These are phyloP conservation scores for Gallinago jamesoni DNA, from an alignment of 2,113 vertebrate species.

Conservation along the genomic window DNA sequence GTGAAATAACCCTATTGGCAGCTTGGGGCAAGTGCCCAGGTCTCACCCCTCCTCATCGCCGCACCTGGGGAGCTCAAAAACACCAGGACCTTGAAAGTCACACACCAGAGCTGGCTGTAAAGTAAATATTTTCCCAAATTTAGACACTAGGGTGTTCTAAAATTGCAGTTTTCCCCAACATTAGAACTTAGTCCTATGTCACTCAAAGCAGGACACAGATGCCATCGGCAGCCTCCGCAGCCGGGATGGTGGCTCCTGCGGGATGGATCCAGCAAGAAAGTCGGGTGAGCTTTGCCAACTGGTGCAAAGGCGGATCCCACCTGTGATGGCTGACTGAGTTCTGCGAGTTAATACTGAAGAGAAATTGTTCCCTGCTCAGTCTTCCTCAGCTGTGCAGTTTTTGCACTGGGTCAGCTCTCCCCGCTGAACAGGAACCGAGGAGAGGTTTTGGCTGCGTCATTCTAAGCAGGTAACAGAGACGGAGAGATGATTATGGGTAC, in stretches of 20 bases:
- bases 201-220: too few species aligned
- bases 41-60: too few species aligned
- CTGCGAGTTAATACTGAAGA: background rate
- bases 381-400: background rate
- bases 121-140: too few species aligned
- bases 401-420: background rate
- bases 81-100: too few species aligned
- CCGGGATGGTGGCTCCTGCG: fast-evolving
- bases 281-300: fast-evolving
- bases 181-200: too few species aligned
- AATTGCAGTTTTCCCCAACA: too few species aligned
- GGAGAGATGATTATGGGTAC: background rate
- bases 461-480: background rate
- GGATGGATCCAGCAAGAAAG: background rate
- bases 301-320: background rate
- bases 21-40: too few species aligned
- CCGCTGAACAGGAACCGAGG: background rate
- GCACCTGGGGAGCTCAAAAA: too few species aligned
- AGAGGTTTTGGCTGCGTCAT: background rate
- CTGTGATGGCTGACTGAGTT: background rate
- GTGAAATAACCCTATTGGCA: background rate
- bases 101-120: too few species aligned
- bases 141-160: too few species aligned
- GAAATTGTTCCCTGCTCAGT: background rate
- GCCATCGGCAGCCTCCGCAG: fast-evolving